Conservation (phyloP, 2,113 vertebrate species). For the Pelecanus crispus region DNA sequence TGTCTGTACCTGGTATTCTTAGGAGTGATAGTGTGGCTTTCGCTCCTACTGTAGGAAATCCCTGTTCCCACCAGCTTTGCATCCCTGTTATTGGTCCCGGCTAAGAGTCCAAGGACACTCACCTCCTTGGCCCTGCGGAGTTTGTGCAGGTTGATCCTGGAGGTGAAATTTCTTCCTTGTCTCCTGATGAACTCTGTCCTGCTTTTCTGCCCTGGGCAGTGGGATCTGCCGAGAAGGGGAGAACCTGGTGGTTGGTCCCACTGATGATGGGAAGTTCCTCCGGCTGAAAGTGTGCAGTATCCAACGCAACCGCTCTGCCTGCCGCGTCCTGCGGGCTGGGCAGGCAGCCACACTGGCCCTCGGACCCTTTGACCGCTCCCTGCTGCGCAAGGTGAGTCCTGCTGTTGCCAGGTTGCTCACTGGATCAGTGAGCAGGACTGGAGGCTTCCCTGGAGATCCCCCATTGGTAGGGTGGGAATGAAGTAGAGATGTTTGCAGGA, state of each 20-base stretch:
- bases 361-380: conserved; percentile 88
- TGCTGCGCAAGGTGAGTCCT: conserved; percentile 89
- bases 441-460: not conserved
- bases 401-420: not conserved
- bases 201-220: conserved; percentile 66
- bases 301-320: conserved; percentile 94
- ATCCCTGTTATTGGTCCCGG: not conserved
- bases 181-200: not conserved
- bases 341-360: conserved; percentile 95
- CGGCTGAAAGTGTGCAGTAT: conserved; percentile 91
- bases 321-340: conserved; percentile 90
- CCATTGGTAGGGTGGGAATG: not conserved
- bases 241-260: conserved; percentile 91
- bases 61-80: not conserved
- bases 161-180: not conserved
- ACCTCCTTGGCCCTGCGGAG: not conserved
- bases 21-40: not conserved
- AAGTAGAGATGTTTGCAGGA: not conserved
- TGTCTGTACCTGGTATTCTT: not conserved
- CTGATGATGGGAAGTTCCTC: conserved; percentile 87
- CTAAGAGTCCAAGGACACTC: not conserved
- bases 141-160: not conserved
- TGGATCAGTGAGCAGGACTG: not conserved
- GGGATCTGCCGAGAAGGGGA: conserved; percentile 98
- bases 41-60: not conserved